Percentiles rank a stretch among this genome's conserved stretches.
Evolutionary conservation across 2,113 vertebrate genomes (phyloP).

Genomic region (Ageneiosus marmoratus): DNA sequence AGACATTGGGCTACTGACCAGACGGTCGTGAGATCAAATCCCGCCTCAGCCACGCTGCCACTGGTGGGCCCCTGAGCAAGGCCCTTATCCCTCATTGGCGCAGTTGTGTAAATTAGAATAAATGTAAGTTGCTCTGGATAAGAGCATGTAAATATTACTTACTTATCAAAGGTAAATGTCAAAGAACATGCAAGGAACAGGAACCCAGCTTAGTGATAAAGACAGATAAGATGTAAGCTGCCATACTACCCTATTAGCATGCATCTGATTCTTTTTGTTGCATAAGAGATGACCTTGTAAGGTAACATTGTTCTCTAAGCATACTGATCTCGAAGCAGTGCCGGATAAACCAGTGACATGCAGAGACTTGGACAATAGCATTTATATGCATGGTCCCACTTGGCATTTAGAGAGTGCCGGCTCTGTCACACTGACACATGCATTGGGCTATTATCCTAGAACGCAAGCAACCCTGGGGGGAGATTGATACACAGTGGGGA

Average conservation of each 20-base stretch:
- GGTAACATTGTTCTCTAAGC: slow-evolving; percentile 45
- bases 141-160: not conserved
- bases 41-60: too few relatives aligned
- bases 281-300: slow-evolving; percentile 61
- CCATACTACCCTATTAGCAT: slow-evolving; percentile 27
- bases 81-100: too few relatives aligned
- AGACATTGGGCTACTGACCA: too few relatives aligned
- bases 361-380: slow-evolving; percentile 51
- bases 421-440: slow-evolving; percentile 51
- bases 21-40: too few relatives aligned
- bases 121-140: too few relatives aligned
- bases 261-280: slow-evolving; percentile 41
- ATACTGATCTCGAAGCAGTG: slow-evolving; percentile 45
- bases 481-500: slow-evolving; percentile 8
- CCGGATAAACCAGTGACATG: slow-evolving; percentile 61
- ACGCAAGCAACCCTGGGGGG: slow-evolving; percentile 23
- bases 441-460: slow-evolving; percentile 48
- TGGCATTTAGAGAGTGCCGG: slow-evolving; percentile 50
- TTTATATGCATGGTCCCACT: slow-evolving; percentile 61
- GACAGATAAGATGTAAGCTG: slow-evolving; percentile 11
- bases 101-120: too few relatives aligned
- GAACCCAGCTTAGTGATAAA: slow-evolving; percentile 1
- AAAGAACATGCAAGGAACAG: slow-evolving; percentile 3
- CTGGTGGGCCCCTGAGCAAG: too few relatives aligned
- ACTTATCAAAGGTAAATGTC: not conserved